A percentile compares a stretch with the other conserved stretches of the same genome.
Evolutionary conservation across 1,140 invertebrate genomes (phyloP).

Genomic region (Leucophenga varia): DNA sequence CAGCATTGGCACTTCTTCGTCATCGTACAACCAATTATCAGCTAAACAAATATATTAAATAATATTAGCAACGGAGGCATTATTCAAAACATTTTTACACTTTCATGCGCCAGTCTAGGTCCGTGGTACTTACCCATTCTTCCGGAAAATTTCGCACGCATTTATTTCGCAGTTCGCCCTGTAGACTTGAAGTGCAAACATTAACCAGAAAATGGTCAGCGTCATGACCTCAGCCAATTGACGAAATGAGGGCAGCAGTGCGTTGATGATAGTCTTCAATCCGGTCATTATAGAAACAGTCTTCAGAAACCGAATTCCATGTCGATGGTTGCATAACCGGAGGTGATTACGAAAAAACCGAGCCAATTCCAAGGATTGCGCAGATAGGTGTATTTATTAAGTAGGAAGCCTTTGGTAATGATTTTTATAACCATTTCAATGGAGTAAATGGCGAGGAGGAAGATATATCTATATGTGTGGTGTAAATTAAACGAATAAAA

Average conservation of each 20-base stretch:
- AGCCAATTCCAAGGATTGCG: slow-evolving; percentile 97
- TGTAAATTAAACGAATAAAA: neutral
- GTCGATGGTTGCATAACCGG: slow-evolving; percentile 87
- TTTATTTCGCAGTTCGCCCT: slow-evolving; percentile 88
- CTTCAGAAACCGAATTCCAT: slow-evolving; percentile 88
- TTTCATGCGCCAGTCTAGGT: slow-evolving; percentile 75
- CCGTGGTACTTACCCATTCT: slow-evolving; percentile 66
- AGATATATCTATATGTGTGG: slow-evolving; percentile 76
- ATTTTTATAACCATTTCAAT: slow-evolving; percentile 95
- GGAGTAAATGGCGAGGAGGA: slow-evolving; percentile 92
- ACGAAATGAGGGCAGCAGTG: slow-evolving; percentile 89
- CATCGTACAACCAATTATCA: slow-evolving; percentile 71
- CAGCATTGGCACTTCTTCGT: slow-evolving; percentile 70
- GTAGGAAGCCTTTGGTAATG: slow-evolving; percentile 91
- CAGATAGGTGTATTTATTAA: slow-evolving; percentile 95
- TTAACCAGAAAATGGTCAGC: slow-evolving; percentile 90
- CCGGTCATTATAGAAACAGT: slow-evolving; percentile 97
- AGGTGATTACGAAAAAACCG: slow-evolving; percentile 92
- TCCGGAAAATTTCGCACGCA: slow-evolving; percentile 69
- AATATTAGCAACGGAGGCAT: slow-evolving; percentile 2
- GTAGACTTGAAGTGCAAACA: slow-evolving; percentile 90
- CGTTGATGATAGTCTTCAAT: slow-evolving; percentile 95
- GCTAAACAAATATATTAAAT: slow-evolving; percentile 56
- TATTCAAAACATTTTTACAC: slow-evolving; percentile 29
- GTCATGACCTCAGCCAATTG: slow-evolving; percentile 96